Base-by-base conservation (phyloP, 2,888 invertebrate species). In the Idaea biselata region DNA sequence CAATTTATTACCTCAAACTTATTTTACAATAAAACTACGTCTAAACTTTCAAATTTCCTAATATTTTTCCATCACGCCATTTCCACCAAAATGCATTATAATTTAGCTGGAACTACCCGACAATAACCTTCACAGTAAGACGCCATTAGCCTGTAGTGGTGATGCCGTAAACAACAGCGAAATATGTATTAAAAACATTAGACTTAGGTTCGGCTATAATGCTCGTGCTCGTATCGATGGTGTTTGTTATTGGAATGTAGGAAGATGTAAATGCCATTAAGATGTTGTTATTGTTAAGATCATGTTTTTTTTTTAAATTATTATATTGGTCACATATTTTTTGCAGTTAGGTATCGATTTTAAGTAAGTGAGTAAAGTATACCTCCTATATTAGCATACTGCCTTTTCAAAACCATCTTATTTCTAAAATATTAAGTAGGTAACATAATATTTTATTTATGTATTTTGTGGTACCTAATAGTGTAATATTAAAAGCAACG, bases 141-240 rank as follows among this genome's bases (percentile, higher is more conserved):
- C 71, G 70, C 80, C 81, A 84, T 84, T 82, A 82, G 70, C 66
- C 72, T 71, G 71, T 77, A 80, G 77, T 72, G 64, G 44, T 44
- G 44, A 44, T 44, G 75, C 78, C 78, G 80, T 82, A 83, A 84
- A 84, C 44, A 44, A 44, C 44, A 8, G 11, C 7, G 75, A 83
- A 81, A 82, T 83, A 78, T 81, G 77, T 81, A 82, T 86, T 86
- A 86, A 80, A 77, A 81, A 83, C 80, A 81, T 84, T 82, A 84
- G 58, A 65, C 44, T 44, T 7, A 14, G 14, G 44, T 44, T 14
- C 44, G 14, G 8, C 11, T 14, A 14, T 44, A 44, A 7, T 44
- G 44, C 44, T 14, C 11, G 14, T 44, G 44, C 44, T 14, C 11
- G 14, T 14, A 44, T 44, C 44, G 44, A 44, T 44, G 14, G 44